Conservation (phyloP, 2,797 vertebrate genomes). For the Phylloscopus collybita region DNA sequence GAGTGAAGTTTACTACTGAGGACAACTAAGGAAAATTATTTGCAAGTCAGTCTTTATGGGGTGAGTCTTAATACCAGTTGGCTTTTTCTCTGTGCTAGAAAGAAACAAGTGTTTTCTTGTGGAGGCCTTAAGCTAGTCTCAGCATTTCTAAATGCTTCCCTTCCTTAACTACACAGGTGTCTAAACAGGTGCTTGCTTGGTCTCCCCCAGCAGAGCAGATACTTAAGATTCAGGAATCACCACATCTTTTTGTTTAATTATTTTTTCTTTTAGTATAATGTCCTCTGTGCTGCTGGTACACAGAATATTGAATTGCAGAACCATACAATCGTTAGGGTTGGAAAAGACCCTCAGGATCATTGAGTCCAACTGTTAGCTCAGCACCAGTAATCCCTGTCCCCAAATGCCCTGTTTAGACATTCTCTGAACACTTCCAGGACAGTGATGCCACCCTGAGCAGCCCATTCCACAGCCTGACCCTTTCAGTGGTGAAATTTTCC, state of each 20-base stretch:
- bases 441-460: background rate
- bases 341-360: background rate
- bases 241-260: no score
- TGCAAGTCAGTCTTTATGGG: background rate
- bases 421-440: background rate
- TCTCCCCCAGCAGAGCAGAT: background rate
- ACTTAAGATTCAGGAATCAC: background rate
- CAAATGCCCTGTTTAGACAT: background rate
- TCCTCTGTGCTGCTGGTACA: background rate
- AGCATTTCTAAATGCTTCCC: background rate
- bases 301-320: background rate
- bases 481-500: background rate
- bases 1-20: background rate
- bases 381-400: background rate
- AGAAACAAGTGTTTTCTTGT: background rate
- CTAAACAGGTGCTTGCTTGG: background rate
- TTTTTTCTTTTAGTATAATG: background rate
- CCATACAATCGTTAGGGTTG: fast-evolving
- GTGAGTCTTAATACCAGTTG: background rate
- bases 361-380: background rate
- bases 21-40: background rate
- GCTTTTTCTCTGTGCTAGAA: background rate
- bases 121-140: background rate
- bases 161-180: background rate
- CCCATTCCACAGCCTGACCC: background rate